Conservation (phyloP, 2,797 vertebrate species). For the Syngnathus rostellatus region DNA sequence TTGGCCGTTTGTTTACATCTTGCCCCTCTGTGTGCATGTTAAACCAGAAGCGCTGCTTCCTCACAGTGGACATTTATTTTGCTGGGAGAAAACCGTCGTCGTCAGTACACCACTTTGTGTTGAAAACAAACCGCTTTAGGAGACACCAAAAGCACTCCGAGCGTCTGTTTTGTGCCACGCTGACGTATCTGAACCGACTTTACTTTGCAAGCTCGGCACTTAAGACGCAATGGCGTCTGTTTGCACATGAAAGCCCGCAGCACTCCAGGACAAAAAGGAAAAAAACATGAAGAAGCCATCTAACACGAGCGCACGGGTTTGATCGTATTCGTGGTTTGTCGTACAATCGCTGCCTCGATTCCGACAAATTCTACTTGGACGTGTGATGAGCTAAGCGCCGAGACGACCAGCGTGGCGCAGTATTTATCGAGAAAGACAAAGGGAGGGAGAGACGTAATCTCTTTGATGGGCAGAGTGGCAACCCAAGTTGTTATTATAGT, state of each 20-base stretch:
- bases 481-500: too few species aligned
- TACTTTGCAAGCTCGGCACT: neutral
- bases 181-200: slow-evolving; percentile 3
- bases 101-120: neutral
- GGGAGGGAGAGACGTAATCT: neutral
- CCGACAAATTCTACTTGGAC: slow-evolving; percentile 19
- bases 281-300: slow-evolving; percentile 17
- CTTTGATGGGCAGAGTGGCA: too few species aligned
- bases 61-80: neutral
- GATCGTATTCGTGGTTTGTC: slow-evolving; percentile 20
- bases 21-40: slow-evolving; percentile 3
- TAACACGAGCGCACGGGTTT: slow-evolving; percentile 10
- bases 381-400: slow-evolving; percentile 24
- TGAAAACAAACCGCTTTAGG: slow-evolving; percentile 5
- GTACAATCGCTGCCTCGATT: slow-evolving; percentile 18
- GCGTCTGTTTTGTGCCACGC: slow-evolving; percentile 14
- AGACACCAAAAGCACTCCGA: slow-evolving; percentile 18
- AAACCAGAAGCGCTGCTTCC: neutral
- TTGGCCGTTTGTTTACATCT: slow-evolving; percentile 33
- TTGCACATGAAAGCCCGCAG: neutral
- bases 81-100: neutral
- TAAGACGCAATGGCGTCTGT: neutral
- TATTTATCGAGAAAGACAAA: slow-evolving; percentile 32
- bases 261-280: neutral
- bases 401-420: slow-evolving; percentile 15